Evolutionary conservation across 2,888 invertebrate species (phyloP).

Genomic region (Cerastis leucographa): DNA sequence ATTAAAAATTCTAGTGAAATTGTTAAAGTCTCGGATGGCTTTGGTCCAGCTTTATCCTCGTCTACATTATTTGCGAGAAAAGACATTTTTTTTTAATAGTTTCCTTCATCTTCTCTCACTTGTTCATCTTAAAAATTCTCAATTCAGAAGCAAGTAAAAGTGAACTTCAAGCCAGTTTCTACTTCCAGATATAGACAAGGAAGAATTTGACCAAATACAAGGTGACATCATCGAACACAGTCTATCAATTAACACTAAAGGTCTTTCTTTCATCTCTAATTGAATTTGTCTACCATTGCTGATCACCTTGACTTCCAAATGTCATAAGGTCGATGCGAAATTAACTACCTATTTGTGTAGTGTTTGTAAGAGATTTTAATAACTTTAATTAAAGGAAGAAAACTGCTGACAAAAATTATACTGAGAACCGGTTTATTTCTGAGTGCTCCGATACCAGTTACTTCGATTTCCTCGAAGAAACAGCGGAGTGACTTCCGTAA

Average conservation of each 20-base stretch:
- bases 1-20: neutral
- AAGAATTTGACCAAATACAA: neutral
- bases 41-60: neutral
- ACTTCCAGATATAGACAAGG: neutral
- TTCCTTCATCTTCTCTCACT: neutral
- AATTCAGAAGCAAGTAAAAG: neutral
- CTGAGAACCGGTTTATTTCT: neutral
- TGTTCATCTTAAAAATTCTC: neutral
- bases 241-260: constrained; percentile 20
- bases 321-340: constrained; percentile 28
- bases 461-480: constrained; percentile 3
- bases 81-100: neutral
- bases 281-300: constrained; percentile 25
- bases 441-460: neutral
- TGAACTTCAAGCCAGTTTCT: constrained; percentile 1
- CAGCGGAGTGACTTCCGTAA: neutral
- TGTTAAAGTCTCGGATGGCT: neutral
- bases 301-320: constrained; percentile 54
- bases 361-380: constrained; percentile 18
- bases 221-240: constrained; percentile 14
- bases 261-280: constrained; percentile 15
- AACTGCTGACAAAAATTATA: neutral
- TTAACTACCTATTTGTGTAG: neutral
- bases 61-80: neutral
- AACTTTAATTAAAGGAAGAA: constrained; percentile 28